Base-by-base conservation (phyloP, 2,113 vertebrate species). In the Vireo altiloquus region DNA sequence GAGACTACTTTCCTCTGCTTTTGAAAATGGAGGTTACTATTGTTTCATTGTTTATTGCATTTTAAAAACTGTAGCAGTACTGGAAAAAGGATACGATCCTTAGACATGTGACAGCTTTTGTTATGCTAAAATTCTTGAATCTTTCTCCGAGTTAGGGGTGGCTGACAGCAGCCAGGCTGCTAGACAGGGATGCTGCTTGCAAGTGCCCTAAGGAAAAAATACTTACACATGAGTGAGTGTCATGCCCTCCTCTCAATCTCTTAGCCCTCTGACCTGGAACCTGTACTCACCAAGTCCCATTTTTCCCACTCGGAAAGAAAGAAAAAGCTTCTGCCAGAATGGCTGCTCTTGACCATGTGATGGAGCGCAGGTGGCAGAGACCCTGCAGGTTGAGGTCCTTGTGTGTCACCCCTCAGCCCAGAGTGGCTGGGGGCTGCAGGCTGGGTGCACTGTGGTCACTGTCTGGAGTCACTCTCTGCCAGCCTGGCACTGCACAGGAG, bases 351-450 rank as follows among this genome's bases (percentile, higher is more conserved):
- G 52, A 7, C 30, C 14, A 1, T 7, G 20, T 37, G 12, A 3
- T 53, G 42, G 31, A 35, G 53, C 13, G 5, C 6, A 44, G 19
- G 66, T 59, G 44, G 20, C 39, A 3, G 40, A 52, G 71, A 4
- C 4, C 3, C 22, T 80, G 3, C 15, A 3, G 20, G 7, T 1
- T n/a, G 13, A 30, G 18, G 9, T 69, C 1, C 2, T 15, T 40
- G 15, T 27, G 54, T 83, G 37, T 72, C 27, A 27, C 14, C 3
- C 1, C 31, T 44, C 0, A 0, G 23, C 57, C 7, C 0, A 0
- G 7, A 21, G 50, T 20, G 18, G 4, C 46, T 30, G 83, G 30
- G 40, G 39, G 28, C 30, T 61, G 40, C 46, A 16, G 50, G 16
- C 24, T 61, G 33, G 27, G 3, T 24, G 46, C 31, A 35, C 21